Evolutionary conservation across 2,113 vertebrate genomes (phyloP), one percentile per base, ranked within the genome.

Genomic region (Centrocercus urophasianus): DNA sequence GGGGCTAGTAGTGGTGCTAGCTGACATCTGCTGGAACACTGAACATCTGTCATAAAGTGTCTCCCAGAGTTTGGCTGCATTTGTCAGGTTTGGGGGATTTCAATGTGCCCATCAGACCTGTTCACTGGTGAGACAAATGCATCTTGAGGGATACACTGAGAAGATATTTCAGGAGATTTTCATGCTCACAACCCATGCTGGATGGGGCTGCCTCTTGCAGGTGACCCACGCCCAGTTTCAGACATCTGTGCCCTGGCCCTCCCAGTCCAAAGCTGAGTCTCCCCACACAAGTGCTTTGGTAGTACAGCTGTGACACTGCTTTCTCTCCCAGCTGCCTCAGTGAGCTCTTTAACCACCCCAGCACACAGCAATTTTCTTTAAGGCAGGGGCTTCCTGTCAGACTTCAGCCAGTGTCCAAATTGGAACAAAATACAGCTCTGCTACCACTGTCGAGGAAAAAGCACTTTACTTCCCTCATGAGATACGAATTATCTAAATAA

Each of bases 131-230:
- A 20, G 21, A 42, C 25, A 64, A 15, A 15, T 8, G 11, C 15
- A 17, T 45, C 34, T n/a, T 71, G 30, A 87, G 42, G 71, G 16
- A 50, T 6, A 47, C 7, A 30, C 25, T 48, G n/a, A 78, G 82
- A 75, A 56, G 72, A 30, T 1, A 4, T 3, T 10, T 40, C 25
- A 1, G 25, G 47, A 84, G 54, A 18, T 85, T 75, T 48, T 48
- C 50, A 8, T 0, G 2, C 13, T 63, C 5, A 0, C 11, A 28
- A 20, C 36, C 19, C 6, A 0, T 0, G 45, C 36, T 38, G 54
- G 18, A 8, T 59, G 15, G n/a, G 30, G 21, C 64, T 86, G 43
- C 40, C n/a, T n/a, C 15, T 24, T 59, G 25, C 38, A 28, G 28
- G 63, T 2, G n/a, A 6, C 48, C 30, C 10, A 24, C 65, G 34